Conservation (phyloP, 2,797 vertebrate species). For the Menidia menidia region DNA sequence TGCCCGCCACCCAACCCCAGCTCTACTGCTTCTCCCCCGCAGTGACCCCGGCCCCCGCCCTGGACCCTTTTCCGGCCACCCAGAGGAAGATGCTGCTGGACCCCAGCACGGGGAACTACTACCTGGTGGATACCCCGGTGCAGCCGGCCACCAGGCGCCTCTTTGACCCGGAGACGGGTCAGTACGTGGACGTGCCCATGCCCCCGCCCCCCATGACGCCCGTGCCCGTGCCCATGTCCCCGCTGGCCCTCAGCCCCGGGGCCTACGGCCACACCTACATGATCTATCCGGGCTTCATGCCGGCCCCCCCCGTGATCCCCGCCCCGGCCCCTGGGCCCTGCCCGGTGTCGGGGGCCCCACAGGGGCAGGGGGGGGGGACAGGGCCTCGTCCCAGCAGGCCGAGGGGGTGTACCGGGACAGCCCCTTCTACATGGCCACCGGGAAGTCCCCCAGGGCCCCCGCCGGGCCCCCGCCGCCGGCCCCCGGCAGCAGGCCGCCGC, state of each 20-base stretch:
- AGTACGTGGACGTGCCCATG: conserved; percentile 94
- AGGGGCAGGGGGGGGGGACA: conserved; percentile 63
- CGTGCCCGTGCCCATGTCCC: conserved; percentile 76
- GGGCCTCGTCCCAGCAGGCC: conserved; percentile 55
- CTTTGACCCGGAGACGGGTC: conserved; percentile 95
- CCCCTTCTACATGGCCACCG: conserved; percentile 90
- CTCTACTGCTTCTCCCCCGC: conserved; percentile 87
- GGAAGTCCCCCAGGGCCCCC: conserved; percentile 67
- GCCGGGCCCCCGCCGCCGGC: conserved; percentile 27
- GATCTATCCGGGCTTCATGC: conserved; percentile 90
- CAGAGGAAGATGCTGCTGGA: conserved; percentile 96
- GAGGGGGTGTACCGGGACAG: conserved; percentile 85
- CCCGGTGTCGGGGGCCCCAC: conserved; percentile 75
- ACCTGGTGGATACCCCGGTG: conserved; percentile 92
- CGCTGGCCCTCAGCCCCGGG: conserved; percentile 87
- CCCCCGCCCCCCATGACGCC: conserved; percentile 81
- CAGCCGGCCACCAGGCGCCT: conserved; percentile 89
- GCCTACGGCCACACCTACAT: conserved; percentile 90
- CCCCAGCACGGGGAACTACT: conserved; percentile 93
- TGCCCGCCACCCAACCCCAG: conserved; percentile 80
- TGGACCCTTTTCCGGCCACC: conserved; percentile 85
- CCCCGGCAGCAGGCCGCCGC: conserved; percentile 67
- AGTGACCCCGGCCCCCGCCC: conserved; percentile 68
- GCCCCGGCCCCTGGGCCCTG: conserved; percentile 67
- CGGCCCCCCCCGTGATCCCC: conserved; percentile 80